These are phyloP conservation scores for Eulemur mongoz DNA, from an alignment of 2,797 vertebrate genomes.

Conservation along the genomic window DNA sequence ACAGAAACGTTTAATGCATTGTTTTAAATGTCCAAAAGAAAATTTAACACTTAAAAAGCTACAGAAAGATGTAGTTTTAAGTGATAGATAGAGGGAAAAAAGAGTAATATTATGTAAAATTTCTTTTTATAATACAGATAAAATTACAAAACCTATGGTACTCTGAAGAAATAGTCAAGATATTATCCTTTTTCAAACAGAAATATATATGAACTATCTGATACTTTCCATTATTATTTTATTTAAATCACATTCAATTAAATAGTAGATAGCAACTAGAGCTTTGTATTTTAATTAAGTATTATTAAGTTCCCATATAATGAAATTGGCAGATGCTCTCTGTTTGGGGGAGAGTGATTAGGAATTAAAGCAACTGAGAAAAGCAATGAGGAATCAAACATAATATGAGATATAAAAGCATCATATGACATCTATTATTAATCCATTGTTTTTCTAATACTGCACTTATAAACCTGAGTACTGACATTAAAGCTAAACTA, in stretches of 20 bases:
- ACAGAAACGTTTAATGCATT: neutral
- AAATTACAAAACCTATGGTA: constrained; percentile 68
- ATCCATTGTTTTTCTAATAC: constrained; percentile 81
- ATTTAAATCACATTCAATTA: constrained; percentile 83
- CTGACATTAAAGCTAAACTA: constrained; percentile 77
- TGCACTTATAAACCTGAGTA: constrained; percentile 77
- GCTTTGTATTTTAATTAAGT: constrained; percentile 84
- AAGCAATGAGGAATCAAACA: constrained; percentile 76
- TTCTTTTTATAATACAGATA: constrained; percentile 55
- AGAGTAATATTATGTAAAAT: constrained; percentile 43
- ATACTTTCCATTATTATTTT: constrained; percentile 80
- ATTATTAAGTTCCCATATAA: constrained; percentile 82
- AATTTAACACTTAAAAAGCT: constrained; percentile 39
- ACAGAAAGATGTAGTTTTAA: constrained; percentile 8
- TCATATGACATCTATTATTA: constrained; percentile 79
- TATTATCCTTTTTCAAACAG: constrained; percentile 68
- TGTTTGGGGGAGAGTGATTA: constrained; percentile 79
- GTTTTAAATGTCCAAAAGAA: constrained; percentile 29
- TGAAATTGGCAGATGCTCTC: constrained; percentile 78
- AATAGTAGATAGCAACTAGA: constrained; percentile 75
- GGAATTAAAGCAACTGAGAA: constrained; percentile 78
- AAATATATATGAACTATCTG: constrained; percentile 80
- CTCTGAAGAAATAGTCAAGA: constrained; percentile 67
- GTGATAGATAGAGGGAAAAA: constrained; percentile 19
- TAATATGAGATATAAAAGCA: constrained; percentile 80